Evolutionary conservation across 2,797 vertebrate genomes (phyloP).

Genomic region (Hozukius guyotensis): DNA sequence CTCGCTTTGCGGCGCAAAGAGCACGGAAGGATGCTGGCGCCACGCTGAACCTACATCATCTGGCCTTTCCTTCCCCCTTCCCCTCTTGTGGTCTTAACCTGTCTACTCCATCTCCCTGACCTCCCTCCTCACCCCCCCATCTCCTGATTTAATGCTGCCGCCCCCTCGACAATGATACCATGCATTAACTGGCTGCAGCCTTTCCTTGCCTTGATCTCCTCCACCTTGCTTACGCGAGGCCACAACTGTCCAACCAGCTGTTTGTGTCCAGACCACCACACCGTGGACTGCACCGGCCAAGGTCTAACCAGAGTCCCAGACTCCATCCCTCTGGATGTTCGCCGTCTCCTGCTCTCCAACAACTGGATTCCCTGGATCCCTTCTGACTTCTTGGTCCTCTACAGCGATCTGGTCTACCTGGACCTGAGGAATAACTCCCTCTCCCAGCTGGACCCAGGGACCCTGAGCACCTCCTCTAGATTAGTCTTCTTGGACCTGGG

Average conservation of each 20-base stretch:
- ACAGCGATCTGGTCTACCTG: constrained; percentile 92
- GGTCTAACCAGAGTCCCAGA: constrained; percentile 89
- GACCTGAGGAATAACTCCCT: constrained; percentile 93
- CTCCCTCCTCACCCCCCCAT: constrained; percentile 65
- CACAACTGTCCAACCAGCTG: constrained; percentile 88
- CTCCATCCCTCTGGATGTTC: constrained; percentile 89
- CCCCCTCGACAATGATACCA: constrained; percentile 87
- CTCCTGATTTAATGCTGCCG: constrained; percentile 62
- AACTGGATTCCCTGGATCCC: constrained; percentile 92
- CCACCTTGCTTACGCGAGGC: constrained; percentile 74
- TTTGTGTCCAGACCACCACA: constrained; percentile 91
- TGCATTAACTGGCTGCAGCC: constrained; percentile 85
- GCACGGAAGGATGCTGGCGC: constrained; percentile 57
- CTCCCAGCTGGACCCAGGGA: constrained; percentile 87
- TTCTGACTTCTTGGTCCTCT: constrained; percentile 91
- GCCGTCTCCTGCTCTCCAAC: constrained; percentile 90
- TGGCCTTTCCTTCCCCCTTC: constrained; percentile 57
- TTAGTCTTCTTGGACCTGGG: constrained; percentile 92
- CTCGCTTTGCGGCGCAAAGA: constrained; percentile 40
- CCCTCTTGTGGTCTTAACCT: constrained; percentile 38
- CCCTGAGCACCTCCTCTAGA: constrained; percentile 88
- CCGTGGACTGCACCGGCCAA: constrained; percentile 89
- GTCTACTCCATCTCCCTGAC: constrained; percentile 40
- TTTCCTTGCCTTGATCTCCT: constrained; percentile 83
- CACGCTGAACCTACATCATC: constrained; percentile 64